phyloP scores from a whole-genome alignment of 1,140 invertebrate species.

The Mylabris phalerata region DNA sequence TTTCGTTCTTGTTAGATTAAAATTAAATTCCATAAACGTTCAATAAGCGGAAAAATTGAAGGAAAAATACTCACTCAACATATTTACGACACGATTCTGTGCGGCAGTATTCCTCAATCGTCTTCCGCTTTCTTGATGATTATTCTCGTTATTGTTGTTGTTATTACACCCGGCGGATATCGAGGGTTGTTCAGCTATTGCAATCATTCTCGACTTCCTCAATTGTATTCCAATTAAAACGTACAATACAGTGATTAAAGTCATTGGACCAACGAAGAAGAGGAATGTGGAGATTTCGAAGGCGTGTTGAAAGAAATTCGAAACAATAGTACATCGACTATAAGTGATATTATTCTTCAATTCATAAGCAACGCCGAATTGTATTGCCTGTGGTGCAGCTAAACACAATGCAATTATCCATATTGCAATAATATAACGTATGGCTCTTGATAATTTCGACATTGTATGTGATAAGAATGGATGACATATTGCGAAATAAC shows the following conservation, averaged over 20 bases:
- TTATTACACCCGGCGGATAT: not conserved
- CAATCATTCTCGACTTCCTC: constrained; percentile 34
- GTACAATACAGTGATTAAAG: constrained; percentile 51
- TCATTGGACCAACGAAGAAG: constrained; percentile 54
- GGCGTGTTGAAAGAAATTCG: constrained; percentile 36
- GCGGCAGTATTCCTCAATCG: constrained; percentile 26
- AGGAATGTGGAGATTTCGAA: constrained; percentile 51
- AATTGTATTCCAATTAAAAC: constrained; percentile 48
- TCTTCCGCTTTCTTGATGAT: constrained; percentile 11
- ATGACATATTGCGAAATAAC: constrained; percentile 67
- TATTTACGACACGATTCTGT: constrained; percentile 37
- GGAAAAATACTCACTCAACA: constrained; percentile 38
- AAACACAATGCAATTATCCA: constrained; percentile 52
- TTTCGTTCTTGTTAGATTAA: not conserved
- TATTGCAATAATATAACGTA: constrained; percentile 52
- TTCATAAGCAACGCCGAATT: constrained; percentile 40
- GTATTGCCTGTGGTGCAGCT: constrained; percentile 51
- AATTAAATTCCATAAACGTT: not conserved
- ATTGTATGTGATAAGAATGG: constrained; percentile 46
- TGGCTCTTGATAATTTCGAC: constrained; percentile 51
- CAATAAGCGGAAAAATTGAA: no score
- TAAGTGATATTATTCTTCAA: constrained; percentile 20
- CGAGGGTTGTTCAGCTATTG: constrained; percentile 5
- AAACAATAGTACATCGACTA: constrained; percentile 30
- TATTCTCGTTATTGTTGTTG: constrained; percentile 8